These are phyloP conservation scores for Pygathrix nemaeus DNA, from an alignment of 2,113 vertebrate species.

Conservation along the genomic window DNA sequence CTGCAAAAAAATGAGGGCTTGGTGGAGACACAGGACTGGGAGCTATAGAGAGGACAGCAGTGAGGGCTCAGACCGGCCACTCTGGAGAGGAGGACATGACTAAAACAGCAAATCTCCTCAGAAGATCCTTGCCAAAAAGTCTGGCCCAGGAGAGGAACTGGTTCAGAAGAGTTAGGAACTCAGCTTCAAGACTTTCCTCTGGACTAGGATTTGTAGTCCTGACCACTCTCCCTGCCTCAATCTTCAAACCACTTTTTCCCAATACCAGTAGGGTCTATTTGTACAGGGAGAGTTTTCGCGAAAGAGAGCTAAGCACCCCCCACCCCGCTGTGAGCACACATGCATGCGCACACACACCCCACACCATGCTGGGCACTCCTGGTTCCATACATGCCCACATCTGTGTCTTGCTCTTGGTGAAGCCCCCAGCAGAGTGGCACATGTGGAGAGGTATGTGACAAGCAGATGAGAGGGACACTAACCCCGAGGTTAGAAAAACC, in stretches of 20 bases:
- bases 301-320: background rate
- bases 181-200: background rate
- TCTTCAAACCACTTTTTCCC: background rate
- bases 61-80: background rate
- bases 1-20: background rate
- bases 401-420: background rate
- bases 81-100: background rate
- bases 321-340: fast-evolving
- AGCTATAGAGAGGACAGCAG: background rate
- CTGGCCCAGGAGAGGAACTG: background rate
- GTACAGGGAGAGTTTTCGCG: background rate
- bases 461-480: constrained; percentile 37
- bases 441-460: constrained; percentile 25
- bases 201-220: background rate
- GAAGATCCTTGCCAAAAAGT: background rate
- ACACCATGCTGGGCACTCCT: background rate
- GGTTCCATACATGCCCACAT: background rate
- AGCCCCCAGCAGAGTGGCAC: background rate
- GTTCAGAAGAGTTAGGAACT: background rate
- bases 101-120: background rate
- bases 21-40: background rate
- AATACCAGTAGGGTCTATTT: background rate
- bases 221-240: background rate
- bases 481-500: constrained; percentile 52
- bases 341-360: background rate